These are phyloP conservation scores for Melanargia galathea DNA, from an alignment of 2,888 invertebrate genomes.

Conservation along the genomic window DNA sequence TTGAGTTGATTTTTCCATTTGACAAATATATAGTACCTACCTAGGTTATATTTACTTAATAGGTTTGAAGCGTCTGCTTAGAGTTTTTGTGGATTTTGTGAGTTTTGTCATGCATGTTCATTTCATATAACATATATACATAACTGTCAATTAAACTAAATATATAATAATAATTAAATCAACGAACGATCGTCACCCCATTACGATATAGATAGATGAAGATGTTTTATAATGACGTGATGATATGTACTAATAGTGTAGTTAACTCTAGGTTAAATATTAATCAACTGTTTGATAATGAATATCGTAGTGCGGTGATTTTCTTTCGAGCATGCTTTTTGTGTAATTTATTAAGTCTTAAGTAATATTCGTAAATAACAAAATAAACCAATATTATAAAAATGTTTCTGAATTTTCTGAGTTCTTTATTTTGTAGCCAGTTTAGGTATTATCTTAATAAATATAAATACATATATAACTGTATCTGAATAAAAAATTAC, in stretches of 20 bases:
- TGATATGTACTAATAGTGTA: not conserved
- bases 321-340: constrained; percentile 20
- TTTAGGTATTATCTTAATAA: too few relatives aligned
- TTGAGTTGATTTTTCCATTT: constrained; percentile 14
- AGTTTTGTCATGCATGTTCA: constrained; percentile 48
- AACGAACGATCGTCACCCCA: constrained; percentile 7
- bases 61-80: constrained; percentile 13
- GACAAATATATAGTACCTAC: not conserved
- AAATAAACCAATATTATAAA: constrained; percentile 9
- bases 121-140: constrained; percentile 41
- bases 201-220: not conserved
- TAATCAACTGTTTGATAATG: not conserved
- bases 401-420: not conserved
- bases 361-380: too few relatives aligned
- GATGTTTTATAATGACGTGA: too few relatives aligned
- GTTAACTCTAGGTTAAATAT: not conserved
- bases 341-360: constrained; percentile 1
- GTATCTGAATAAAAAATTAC: not conserved
- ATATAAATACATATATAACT: too few relatives aligned
- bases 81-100: constrained; percentile 17
- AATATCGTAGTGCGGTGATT: constrained; percentile 9
- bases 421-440: not conserved
- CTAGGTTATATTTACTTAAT: constrained; percentile 14
- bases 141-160: constrained; percentile 16
- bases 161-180: not conserved